phyloP scores from a whole-genome alignment of 2,888 invertebrate genomes.

The Cosmia pyralina region DNA sequence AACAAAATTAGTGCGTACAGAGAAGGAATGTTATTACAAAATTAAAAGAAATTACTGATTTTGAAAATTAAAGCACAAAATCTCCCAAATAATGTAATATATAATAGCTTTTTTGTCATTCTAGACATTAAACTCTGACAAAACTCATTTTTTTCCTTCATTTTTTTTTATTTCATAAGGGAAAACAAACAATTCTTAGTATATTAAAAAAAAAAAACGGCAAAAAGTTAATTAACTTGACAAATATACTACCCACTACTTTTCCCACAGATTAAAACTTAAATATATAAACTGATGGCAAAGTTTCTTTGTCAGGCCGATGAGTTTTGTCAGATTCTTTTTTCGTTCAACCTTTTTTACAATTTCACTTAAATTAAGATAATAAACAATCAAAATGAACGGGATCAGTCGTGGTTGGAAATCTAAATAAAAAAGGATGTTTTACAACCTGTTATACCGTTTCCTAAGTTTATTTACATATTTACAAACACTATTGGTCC shows the following conservation, averaged over 20 bases:
- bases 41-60: constrained; percentile 4
- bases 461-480: constrained; percentile 86
- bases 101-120: neutral
- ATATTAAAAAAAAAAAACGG: too few species aligned
- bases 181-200: too few species aligned
- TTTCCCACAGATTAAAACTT: too few species aligned
- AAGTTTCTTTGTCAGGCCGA: neutral
- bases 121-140: neutral
- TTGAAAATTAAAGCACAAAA: neutral
- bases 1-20: constrained; percentile 69
- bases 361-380: neutral
- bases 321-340: constrained; percentile 3
- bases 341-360: constrained; percentile 9
- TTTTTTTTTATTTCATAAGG: too few species aligned
- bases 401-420: constrained; percentile 75
- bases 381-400: constrained; percentile 39
- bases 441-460: constrained; percentile 84
- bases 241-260: too few species aligned
- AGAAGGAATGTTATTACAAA: constrained; percentile 39
- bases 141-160: neutral
- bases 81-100: neutral
- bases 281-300: too few species aligned
- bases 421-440: constrained; percentile 70
- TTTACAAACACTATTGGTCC: constrained; percentile 89
- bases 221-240: too few species aligned